Evolutionary conservation across 92 coral and sea anemone species (phyloP).

Genomic region (Phenganax marumi): DNA sequence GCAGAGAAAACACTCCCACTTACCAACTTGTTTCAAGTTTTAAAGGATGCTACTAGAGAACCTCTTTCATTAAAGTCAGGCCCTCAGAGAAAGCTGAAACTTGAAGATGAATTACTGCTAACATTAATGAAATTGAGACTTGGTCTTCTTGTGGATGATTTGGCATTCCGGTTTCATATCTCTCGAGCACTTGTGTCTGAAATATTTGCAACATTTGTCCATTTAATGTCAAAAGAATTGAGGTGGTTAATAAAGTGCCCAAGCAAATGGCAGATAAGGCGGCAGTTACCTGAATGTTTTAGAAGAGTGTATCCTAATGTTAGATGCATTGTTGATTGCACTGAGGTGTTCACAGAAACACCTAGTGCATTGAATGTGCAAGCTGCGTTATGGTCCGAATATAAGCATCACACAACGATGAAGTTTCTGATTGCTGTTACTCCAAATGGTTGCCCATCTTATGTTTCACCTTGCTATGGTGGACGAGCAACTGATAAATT

Average conservation of each 20-base stretch:
- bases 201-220: slow-evolving; percentile 37
- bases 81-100: slow-evolving; percentile 36
- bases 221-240: slow-evolving; percentile 39
- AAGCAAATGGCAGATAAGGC: slow-evolving; percentile 26
- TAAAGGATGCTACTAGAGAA: slow-evolving; percentile 16
- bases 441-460: slow-evolving; percentile 51
- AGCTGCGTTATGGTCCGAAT: slow-evolving; percentile 54
- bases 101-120: slow-evolving; percentile 46
- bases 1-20: neutral
- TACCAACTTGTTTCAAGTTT: no score
- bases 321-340: slow-evolving; percentile 55
- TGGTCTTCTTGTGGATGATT: slow-evolving; percentile 41
- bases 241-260: slow-evolving; percentile 56
- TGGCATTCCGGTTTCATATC: slow-evolving; percentile 53
- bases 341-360: slow-evolving; percentile 58
- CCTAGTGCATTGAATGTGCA: slow-evolving; percentile 45
- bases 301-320: slow-evolving; percentile 46
- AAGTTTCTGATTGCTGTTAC: slow-evolving; percentile 57
- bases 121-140: slow-evolving; percentile 46
- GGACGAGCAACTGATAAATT: slow-evolving; percentile 57
- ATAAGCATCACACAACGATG: slow-evolving; percentile 58
- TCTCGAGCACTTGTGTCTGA: slow-evolving; percentile 30
- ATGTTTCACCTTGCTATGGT: slow-evolving; percentile 49
- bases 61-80: slow-evolving; percentile 41
- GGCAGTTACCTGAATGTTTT: slow-evolving; percentile 50